These are phyloP conservation scores for Lasioglossum leucozonium DNA, from an alignment of 2,888 invertebrate species.

Conservation along the genomic window DNA sequence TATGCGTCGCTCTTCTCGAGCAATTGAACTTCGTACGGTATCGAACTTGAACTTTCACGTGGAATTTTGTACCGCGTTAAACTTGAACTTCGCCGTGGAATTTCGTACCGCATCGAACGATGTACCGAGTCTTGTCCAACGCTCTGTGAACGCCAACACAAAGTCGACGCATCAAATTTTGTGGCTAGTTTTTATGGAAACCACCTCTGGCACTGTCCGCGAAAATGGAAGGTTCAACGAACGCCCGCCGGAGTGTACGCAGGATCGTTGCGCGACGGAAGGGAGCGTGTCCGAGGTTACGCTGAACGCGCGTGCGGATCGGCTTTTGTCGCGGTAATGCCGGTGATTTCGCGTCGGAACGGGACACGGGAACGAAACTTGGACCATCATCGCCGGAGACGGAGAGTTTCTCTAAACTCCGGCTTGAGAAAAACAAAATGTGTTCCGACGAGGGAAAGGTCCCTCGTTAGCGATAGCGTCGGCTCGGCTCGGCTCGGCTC, in stretches of 20 bases:
- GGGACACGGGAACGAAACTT: background rate
- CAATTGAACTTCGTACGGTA: background rate
- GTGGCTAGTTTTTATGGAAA: background rate
- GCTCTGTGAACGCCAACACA: too few species aligned
- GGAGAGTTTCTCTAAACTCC: background rate
- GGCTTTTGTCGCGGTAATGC: background rate
- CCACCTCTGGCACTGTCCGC: background rate
- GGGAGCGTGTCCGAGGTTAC: background rate
- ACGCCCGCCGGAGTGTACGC: background rate
- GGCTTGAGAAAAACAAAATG: slow-evolving; percentile 15
- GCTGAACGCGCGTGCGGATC: background rate
- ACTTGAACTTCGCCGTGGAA: background rate
- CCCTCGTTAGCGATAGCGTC: slow-evolving; percentile 6
- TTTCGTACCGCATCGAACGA: background rate
- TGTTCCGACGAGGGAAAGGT: background rate
- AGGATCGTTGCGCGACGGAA: background rate
- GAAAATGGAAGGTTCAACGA: background rate
- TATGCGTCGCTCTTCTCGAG: too few species aligned
- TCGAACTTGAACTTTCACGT: background rate
- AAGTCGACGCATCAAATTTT: background rate
- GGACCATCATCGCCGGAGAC: background rate
- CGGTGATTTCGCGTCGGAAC: slow-evolving; percentile 1
- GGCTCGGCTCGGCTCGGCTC: background rate
- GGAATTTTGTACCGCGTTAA: background rate
- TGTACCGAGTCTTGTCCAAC: too few species aligned